Evolutionary conservation across 64 coral and sea anemone species (phyloP).

Genomic region (Montipora efflorescens): DNA sequence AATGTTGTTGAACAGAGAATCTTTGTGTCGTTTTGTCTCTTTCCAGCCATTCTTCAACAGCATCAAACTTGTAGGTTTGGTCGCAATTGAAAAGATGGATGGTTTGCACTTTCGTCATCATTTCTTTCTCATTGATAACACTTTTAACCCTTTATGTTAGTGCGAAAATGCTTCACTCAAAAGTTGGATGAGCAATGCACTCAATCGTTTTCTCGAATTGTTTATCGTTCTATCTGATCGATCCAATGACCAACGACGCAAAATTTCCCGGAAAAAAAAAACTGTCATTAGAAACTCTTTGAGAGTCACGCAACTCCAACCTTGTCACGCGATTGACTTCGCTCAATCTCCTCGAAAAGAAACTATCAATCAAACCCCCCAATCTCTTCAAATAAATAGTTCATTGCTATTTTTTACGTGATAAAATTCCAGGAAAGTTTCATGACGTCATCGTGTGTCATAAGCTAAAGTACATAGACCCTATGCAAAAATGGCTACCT

Average conservation of each 20-base stretch:
- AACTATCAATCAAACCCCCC: no score
- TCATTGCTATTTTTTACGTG: no score
- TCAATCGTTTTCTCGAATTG: background rate
- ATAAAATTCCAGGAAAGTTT: no score
- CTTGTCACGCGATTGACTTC: no score
- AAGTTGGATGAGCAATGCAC: background rate
- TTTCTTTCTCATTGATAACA: background rate
- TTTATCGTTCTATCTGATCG: background rate
- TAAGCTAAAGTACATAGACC: no score
- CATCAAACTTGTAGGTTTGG: constrained; percentile 58
- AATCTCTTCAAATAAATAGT: no score
- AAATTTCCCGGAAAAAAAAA: background rate
- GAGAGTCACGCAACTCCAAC: background rate
- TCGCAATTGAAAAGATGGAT: constrained; percentile 88
- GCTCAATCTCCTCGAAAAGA: no score
- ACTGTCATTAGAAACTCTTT: no score
- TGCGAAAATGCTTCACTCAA: background rate
- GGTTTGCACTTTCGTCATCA: background rate
- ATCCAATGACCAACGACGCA: background rate
- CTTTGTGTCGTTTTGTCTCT: background rate
- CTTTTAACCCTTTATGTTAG: background rate
- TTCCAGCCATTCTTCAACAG: constrained; percentile 30
- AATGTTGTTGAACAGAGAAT: constrained; percentile 8
- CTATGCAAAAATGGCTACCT: no score
- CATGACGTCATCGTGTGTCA: no score